A percentile compares a stretch with the other conserved stretches of the same genome.
Evolutionary conservation across 2,113 vertebrate genomes (phyloP).

Genomic region (Hypocryptadius cinnamomeus): DNA sequence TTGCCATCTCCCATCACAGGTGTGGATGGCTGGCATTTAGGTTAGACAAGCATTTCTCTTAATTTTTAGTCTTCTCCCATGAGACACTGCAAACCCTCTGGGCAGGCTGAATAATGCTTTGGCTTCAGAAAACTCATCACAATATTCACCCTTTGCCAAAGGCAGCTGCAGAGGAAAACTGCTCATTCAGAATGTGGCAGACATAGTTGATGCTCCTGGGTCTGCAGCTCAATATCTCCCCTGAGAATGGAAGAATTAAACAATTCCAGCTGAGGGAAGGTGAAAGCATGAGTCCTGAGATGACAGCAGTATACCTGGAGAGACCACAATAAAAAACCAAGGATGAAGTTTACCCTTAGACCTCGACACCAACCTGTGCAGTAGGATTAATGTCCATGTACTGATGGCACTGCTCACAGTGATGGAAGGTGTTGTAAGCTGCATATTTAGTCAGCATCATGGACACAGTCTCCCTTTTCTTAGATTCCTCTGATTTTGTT

Average conservation of each 20-base stretch:
- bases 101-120: not conserved
- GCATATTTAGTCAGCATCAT: conserved; percentile 91
- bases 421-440: conserved; percentile 95
- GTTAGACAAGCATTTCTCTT: not conserved
- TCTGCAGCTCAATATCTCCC: not conserved
- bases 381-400: conserved; percentile 85
- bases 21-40: not conserved
- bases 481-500: conserved; percentile 63
- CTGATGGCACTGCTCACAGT: conserved; percentile 94
- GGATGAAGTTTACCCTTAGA: not conserved
- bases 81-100: not conserved
- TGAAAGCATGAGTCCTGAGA: not conserved
- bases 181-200: not conserved
- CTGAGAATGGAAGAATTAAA: conserved; percentile 1
- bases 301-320: not conserved
- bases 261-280: not conserved
- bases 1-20: not conserved
- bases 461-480: conserved; percentile 83
- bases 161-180: not conserved
- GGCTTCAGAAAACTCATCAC: not conserved
- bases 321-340: not conserved
- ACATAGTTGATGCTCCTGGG: not conserved
- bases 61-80: not conserved
- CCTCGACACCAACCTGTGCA: conserved; percentile 74
- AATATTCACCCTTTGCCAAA: not conserved